Percentiles rank a stretch among this genome's conserved stretches.
These are phyloP conservation scores for Calycopis cecrops DNA, from an alignment of 1,140 invertebrate genomes.

Conservation along the genomic window DNA sequence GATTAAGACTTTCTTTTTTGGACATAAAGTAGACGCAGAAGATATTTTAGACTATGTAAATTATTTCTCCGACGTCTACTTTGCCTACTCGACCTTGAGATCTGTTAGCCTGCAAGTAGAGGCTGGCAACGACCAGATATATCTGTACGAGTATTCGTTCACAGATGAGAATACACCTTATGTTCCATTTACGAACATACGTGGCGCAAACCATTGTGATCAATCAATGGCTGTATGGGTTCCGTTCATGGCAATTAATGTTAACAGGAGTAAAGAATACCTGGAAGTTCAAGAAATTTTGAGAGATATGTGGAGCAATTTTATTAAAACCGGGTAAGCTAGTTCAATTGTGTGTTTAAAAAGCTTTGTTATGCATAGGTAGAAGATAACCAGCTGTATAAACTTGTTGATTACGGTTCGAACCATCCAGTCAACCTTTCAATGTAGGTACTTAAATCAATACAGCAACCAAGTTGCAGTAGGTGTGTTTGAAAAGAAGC, in stretches of 20 bases:
- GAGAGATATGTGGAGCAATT: slow-evolving; percentile 37
- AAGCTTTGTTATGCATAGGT: too few species aligned
- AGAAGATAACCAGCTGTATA: too few species aligned
- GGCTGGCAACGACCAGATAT: slow-evolving; percentile 40
- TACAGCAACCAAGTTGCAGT: too few species aligned
- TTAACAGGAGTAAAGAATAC: slow-evolving; percentile 23
- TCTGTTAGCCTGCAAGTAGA: slow-evolving; percentile 35
- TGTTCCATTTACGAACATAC: slow-evolving; percentile 27
- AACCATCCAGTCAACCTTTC: too few species aligned
- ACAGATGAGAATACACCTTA: slow-evolving; percentile 20
- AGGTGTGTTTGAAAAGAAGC: too few species aligned
- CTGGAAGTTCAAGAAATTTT: slow-evolving; percentile 26
- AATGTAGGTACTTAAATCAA: too few species aligned
- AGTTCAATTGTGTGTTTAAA: background rate
- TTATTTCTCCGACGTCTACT: slow-evolving; percentile 41
- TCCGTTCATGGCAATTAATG: slow-evolving; percentile 18
- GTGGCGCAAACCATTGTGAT: slow-evolving; percentile 36
- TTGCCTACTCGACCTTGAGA: slow-evolving; percentile 34
- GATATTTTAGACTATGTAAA: slow-evolving; percentile 36
- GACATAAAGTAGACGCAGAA: slow-evolving; percentile 27
- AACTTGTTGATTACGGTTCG: too few species aligned
- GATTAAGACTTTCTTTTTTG: slow-evolving; percentile 48
- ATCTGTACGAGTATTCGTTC: slow-evolving; percentile 47
- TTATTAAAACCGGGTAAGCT: slow-evolving; percentile 41
- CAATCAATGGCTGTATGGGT: slow-evolving; percentile 34